Evolutionary conservation across 2,113 vertebrate species (phyloP), one percentile per base, ranked within the genome.

Genomic region (Rhynchopsitta pachyrhyncha): DNA sequence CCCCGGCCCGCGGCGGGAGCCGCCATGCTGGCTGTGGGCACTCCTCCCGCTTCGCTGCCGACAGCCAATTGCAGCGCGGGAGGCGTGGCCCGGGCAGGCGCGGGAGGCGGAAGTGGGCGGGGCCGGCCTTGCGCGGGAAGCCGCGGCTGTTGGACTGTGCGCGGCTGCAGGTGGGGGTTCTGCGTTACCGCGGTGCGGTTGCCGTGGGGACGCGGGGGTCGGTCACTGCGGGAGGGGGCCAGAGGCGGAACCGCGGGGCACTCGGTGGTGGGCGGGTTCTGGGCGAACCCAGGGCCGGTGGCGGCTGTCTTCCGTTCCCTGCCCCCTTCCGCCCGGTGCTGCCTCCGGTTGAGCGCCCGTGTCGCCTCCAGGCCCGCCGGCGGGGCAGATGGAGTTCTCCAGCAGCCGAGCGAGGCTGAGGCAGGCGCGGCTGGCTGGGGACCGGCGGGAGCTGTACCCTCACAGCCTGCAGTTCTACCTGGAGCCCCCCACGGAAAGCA

Each of bases 401-500:
- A 94, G 95, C 20, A 4, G 44, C 42, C 93, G 63, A 4, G 33
- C 7, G 22, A 67, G 81, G 64, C 93, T 10, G 95, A 98, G 90
- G 90, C 11, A 41, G 22, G 7, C 2, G 37, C 93, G 82, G 28
- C 71, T 96, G 57, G 77, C 44, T 2, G 88, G 62, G 11, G 97
- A 96, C 68, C 77, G 91, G 50, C 98, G 97, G 90, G 96, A 88
- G 53, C 92, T 96, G 13, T 99, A 99, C 47, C 98, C 98, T 22
- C 98, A 98, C 74, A 98, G 98, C 55, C 96, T 99, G 86, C 99
- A 99, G 97, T 99, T 99, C 82, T 99, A 99, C 31, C 96, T 98
- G 50, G 98, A 99, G 55, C 99, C 99, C 10, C 99, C 99, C 9
- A 97, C 98, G 33, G 99, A 99, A 94, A 99, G 97, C 95, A 97